Base-by-base conservation (phyloP, 2,113 vertebrate genomes). In the Nothoprocta perdicaria region DNA sequence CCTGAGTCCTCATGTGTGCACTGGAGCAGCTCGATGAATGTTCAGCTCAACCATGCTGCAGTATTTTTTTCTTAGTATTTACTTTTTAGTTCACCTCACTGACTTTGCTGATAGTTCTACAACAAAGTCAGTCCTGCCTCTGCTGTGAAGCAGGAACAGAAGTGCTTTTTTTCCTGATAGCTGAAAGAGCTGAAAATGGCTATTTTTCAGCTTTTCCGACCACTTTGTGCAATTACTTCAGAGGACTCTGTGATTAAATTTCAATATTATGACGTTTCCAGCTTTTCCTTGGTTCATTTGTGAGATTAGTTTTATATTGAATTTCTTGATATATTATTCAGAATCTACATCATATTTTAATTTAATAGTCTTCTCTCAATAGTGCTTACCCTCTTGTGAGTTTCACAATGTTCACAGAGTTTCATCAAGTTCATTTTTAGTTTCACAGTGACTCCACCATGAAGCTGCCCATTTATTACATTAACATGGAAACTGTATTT, bases 251-350 rank as follows among this genome's bases (percentile, higher is more conserved):
- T 35, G 40, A 48, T 52, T 83, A 87, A 85, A 45, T 80, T 88
- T 66, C 63, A 78, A 6, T 52, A 63, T 50, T 57, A 68, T 29
- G 18, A 52, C 72, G 18, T 21, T 23, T 90, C 35, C 46, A 55
- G 14, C 12, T 88, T 92, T 84, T 68, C 24, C 73, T 78, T 52
- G 7, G 63, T 94, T 78, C n/a, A 41, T 46, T 4, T 60, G 18
- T 50, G 38, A 92, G 65, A 90, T 81, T 66, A 71, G 73, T 60
- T 84, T 83, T 63, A 41, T 88, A 63, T 67, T 67, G 68, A 71
- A 88, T 78, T 77, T 86, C 33, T 22, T 3, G 8, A 60, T 38
- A 4, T 45, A 50, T 90, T 93, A 78, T 80, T 94, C 61, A 92
- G 41, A 6, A 62, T 31, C 50, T 71, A 80, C 69, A 77, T 31